Percentiles rank a stretch among this genome's conserved stretches.
Conservation (phyloP, 2,888 invertebrate genomes). For the Idaea biselata region DNA sequence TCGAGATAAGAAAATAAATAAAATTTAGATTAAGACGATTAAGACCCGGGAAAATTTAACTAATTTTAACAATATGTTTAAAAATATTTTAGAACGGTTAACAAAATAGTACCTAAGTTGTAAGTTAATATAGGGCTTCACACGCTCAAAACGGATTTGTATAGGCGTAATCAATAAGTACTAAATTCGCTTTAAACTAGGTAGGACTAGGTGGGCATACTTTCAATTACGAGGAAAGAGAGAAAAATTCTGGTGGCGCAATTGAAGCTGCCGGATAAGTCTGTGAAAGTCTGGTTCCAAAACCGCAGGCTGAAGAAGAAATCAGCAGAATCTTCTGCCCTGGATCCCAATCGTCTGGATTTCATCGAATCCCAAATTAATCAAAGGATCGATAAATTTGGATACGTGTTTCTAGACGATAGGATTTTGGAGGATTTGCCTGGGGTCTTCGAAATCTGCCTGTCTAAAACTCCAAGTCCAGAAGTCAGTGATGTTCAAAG, state of each 20-base stretch:
- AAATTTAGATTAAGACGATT: too few species aligned
- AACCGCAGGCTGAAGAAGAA: conserved; percentile 86
- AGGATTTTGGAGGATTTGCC: conserved; percentile 41
- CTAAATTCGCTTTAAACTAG: too few species aligned
- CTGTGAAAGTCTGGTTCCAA: conserved; percentile 91
- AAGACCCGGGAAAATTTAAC: too few species aligned
- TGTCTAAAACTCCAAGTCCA: conserved; percentile 24
- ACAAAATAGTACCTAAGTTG: too few species aligned
- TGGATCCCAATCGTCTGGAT: conserved; percentile 26
- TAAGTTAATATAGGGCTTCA: too few species aligned
- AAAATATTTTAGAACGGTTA: too few species aligned
- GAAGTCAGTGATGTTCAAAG: neutral
- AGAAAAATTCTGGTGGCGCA: conserved; percentile 83
- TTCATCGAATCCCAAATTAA: conserved; percentile 47
- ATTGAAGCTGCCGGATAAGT: conserved; percentile 83
- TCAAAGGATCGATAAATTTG: conserved; percentile 44
- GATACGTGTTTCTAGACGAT: conserved; percentile 52
- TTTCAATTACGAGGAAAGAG: conserved; percentile 85
- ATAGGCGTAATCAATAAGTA: too few species aligned
- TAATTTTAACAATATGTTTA: too few species aligned
- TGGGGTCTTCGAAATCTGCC: conserved; percentile 39
- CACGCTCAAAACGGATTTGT: too few species aligned
- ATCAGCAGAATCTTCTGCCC: conserved; percentile 55
- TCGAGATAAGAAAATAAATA: too few species aligned
- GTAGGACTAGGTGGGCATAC: too few species aligned